A percentile compares a stretch with the other conserved stretches of the same genome.
Evolutionary conservation across 2,888 invertebrate species (phyloP).

Genomic region (Drosophila prostipennis): DNA sequence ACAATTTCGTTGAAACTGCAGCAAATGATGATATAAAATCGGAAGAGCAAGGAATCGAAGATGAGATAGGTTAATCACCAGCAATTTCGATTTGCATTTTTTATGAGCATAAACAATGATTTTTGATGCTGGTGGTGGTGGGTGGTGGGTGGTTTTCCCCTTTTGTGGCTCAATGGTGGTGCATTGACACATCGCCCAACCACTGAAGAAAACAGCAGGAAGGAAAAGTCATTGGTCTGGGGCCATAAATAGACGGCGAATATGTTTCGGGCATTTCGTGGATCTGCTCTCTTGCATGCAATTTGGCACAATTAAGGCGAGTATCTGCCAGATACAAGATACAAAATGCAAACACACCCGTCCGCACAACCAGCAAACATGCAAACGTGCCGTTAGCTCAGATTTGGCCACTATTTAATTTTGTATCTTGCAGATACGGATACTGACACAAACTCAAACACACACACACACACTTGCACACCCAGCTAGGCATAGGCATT

Average conservation of each 20-base stretch:
- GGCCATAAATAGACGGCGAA: slow-evolving; percentile 13
- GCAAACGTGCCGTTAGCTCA: slow-evolving; percentile 59
- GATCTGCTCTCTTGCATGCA: slow-evolving; percentile 39
- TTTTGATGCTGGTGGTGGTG: slow-evolving; percentile 29
- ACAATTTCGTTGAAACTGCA: slow-evolving; percentile 10
- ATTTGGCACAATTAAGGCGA: slow-evolving; percentile 61
- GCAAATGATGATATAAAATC: neutral
- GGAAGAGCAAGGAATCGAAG: neutral
- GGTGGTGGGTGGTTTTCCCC: slow-evolving; percentile 6
- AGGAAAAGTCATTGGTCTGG: slow-evolving; percentile 29
- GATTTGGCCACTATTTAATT: slow-evolving; percentile 58
- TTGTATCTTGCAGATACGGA: slow-evolving; percentile 47
- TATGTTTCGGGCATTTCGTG: slow-evolving; percentile 8
- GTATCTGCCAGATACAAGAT: slow-evolving; percentile 40
- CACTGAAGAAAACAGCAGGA: slow-evolving; percentile 17
- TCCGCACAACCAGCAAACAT: slow-evolving; percentile 27
- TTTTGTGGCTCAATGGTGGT: slow-evolving; percentile 9
- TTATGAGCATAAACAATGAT: slow-evolving; percentile 33
- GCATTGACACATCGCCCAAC: slow-evolving; percentile 33
- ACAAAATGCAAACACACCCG: slow-evolving; percentile 22
- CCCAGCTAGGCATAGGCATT: slow-evolving; percentile 23
- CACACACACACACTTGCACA: slow-evolving; percentile 14
- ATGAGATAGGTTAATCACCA: slow-evolving; percentile 19
- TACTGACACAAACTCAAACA: neutral
- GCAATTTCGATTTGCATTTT: slow-evolving; percentile 26